Evolutionary conservation across 2,888 invertebrate genomes (phyloP), one percentile per base, ranked within the genome.

Genomic region (Belgica antarctica): DNA sequence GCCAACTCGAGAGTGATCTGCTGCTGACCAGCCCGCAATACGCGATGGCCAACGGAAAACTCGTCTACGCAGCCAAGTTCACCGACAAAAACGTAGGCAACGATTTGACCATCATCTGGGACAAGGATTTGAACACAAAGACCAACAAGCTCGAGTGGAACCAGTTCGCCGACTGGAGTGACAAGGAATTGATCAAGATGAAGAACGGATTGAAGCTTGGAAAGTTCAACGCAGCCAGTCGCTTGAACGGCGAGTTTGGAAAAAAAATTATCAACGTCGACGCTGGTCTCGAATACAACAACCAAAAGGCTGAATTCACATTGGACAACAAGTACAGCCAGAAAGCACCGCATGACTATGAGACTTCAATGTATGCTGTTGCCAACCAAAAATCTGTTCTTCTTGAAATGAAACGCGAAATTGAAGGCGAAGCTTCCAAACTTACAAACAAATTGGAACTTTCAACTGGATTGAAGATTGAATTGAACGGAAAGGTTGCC

Each of bases 71-170:
- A 3, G 22, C 65, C 1, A 61, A 34, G n/a, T 47, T 34, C 19
- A 8, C 1, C 19, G 41, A 70, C 7, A 41, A 65, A 24, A 25
- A 4, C n/a, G 24, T 57, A 22, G 31, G 59, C 74, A 83, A 84
- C 73, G 83, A 83, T 61, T 73, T 87, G 1, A 80, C 84, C 41
- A 74, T 89, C 8, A 78, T 83, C 22, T 87, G 89, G 75, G 87
- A 88, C 0, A 78, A 81, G 0, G 87, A 89, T 74, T 80, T 86
- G 8, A 81, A 82, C 10, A 84, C 84, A 34, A 79, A 83, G 46
- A 79, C 79, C 24, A 84, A 86, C 73, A 82, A 83, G 8, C 74
- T 77, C 36, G 71, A 71, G 47, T 57, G 63, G n/a, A 25, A 22
- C 1, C 62, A 71, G 52, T 28, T 65, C 27, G 63, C 59, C 12